These are phyloP conservation scores for Amblyteles armatorius DNA, from an alignment of 2,888 invertebrate genomes.

Conservation along the genomic window DNA sequence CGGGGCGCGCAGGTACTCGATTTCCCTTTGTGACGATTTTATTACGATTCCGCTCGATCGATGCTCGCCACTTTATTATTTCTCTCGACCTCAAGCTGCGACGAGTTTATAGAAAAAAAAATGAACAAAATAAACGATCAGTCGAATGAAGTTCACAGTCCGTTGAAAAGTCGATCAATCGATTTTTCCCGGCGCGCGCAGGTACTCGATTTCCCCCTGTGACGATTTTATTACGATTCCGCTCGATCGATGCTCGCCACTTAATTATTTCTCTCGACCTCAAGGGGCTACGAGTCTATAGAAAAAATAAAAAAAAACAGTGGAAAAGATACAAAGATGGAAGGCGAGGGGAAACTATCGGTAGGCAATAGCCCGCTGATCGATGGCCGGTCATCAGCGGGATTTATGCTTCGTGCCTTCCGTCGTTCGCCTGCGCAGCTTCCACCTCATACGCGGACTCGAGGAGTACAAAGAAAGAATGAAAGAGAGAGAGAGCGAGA, in stretches of 20 bases:
- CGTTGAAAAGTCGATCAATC: slow-evolving; percentile 45
- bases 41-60: slow-evolving; percentile 16
- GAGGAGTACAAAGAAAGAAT: slow-evolving; percentile 75
- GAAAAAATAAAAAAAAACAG: slow-evolving; percentile 70
- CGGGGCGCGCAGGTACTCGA: neutral
- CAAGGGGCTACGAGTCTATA: slow-evolving; percentile 77
- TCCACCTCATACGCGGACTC: slow-evolving; percentile 11
- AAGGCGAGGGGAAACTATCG: slow-evolving; percentile 77
- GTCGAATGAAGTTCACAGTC: slow-evolving; percentile 9
- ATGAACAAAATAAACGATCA: slow-evolving; percentile 30
- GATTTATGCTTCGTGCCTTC: slow-evolving; percentile 80
- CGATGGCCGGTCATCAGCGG: slow-evolving; percentile 80
- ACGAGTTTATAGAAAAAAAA: slow-evolving; percentile 73
- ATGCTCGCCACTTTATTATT: neutral
- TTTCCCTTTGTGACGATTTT: slow-evolving; percentile 2
- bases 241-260: neutral
- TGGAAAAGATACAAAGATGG: slow-evolving; percentile 56
- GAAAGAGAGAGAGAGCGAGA: neutral
- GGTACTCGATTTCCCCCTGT: neutral
- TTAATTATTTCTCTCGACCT: slow-evolving; percentile 5
- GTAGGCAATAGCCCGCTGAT: slow-evolving; percentile 71
- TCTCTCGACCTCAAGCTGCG: slow-evolving; percentile 52
- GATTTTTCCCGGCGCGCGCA: neutral
- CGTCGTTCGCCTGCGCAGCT: slow-evolving; percentile 66
- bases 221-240: slow-evolving; percentile 27